Base-by-base conservation (phyloP, 2,888 invertebrate species). In the Lymantria dispar region DNA sequence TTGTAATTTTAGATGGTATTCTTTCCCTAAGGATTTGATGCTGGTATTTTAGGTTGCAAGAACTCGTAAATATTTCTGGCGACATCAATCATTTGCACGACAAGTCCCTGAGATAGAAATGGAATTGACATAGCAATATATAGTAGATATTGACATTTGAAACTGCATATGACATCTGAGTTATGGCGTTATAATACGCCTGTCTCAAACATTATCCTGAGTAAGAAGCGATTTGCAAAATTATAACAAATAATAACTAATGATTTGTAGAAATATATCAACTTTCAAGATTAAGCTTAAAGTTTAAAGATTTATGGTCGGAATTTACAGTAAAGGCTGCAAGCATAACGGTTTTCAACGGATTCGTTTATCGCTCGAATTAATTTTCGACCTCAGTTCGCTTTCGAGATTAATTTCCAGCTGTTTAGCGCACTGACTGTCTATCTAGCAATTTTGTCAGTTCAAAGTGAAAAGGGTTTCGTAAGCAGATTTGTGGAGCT, bases 311-410 rank as follows among this genome's bases (percentile, higher is more conserved):
- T 43, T 53, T 59, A 63, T 45, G 52, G 59, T 51, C 50, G 22
- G n/a, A 60, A 55, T 46, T 50, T 48, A 42, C 10, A 37, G 13
- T 11, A n/a, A 14, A 45, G n/a, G 22, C 45, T 43, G 30, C 7
- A 7, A 39, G 22, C 45, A 56, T 64, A 54, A 55, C 55, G 64
- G 50, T 58, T 56, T 68, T 57, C 64, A 60, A 65, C 66, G 61
- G 68, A 76, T 72, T 70, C 74, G 76, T 76, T 76, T 76, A 78
- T 78, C 72, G 72, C 70, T 63, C 56, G 72, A 78, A 79, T 79
- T 76, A 74, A 76, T 72, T 75, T 72, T 64, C 70, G 71, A 74
- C 73, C 72, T 70, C 73, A 67, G 71, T 70, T 67, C 74, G 71
- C 63, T 68, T 65, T 67, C 58, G 64, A 70, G 78, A 78, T 78